phyloP scores from a whole-genome alignment of 2,888 invertebrate species.

The Lasioglossum calceatum region DNA sequence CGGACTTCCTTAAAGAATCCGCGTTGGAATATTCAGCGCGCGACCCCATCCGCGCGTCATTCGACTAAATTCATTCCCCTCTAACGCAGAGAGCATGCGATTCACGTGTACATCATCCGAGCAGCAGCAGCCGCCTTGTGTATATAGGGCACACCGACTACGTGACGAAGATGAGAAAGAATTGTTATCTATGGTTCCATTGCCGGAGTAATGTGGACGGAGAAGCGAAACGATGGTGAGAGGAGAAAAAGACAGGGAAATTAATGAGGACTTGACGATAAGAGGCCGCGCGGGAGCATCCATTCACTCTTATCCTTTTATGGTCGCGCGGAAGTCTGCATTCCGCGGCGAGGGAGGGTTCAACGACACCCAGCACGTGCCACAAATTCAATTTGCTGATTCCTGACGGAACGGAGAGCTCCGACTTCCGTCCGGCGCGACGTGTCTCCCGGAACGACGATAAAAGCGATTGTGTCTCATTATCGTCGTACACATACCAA shows the following conservation, averaged over 20 bases:
- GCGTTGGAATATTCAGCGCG: constrained; percentile 31
- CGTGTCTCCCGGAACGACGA: background rate
- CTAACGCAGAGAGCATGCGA: constrained; percentile 45
- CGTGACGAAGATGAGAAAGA: constrained; percentile 49
- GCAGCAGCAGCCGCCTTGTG: background rate
- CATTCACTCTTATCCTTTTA: constrained; percentile 18
- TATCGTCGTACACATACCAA: background rate
- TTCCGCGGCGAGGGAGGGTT: background rate
- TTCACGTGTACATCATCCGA: constrained; percentile 43
- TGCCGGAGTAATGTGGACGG: constrained; percentile 25
- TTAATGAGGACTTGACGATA: constrained; percentile 37
- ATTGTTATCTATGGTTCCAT: constrained; percentile 53
- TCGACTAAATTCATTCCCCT: constrained; percentile 47
- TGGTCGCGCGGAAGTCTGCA: background rate
- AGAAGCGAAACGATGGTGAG: background rate
- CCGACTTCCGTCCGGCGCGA: constrained; percentile 10
- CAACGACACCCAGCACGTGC: constrained; percentile 10
- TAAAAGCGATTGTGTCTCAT: constrained; percentile 17
- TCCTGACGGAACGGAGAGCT: background rate
- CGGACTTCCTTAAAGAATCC: constrained; percentile 37
- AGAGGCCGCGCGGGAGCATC: constrained; percentile 7
- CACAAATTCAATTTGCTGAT: constrained; percentile 22
- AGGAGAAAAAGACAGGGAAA: constrained; percentile 26
- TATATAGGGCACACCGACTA: constrained; percentile 33
- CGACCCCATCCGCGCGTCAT: constrained; percentile 24